Conservation (phyloP, 92 coral and sea anemone species). For the Umimayanthus chanpuru region DNA sequence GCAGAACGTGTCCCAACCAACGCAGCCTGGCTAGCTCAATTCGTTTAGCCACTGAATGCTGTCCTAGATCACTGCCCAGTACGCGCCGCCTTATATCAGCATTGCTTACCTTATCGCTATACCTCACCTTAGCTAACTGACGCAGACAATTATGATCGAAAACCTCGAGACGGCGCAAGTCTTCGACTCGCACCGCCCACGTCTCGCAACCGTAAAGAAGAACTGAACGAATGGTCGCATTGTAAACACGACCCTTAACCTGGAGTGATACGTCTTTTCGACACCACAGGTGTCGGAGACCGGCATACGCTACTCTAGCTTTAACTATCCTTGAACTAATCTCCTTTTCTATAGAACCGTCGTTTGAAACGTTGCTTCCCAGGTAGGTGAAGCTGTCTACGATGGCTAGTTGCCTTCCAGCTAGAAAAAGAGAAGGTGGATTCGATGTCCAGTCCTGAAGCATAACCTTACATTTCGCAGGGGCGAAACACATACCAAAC, state of each 20-base stretch:
- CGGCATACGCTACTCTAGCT: not conserved
- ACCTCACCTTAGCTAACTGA: not conserved
- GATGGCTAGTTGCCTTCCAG: not conserved
- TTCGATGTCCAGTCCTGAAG: not conserved
- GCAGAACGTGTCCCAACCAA: too few species aligned
- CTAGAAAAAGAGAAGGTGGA: rapidly evolving
- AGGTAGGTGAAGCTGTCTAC: not conserved
- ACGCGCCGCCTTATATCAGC: not conserved
- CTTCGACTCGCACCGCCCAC: rapidly evolving
- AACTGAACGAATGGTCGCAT: not conserved
- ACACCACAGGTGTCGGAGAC: not conserved
- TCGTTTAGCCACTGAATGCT: not conserved
- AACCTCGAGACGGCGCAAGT: too few species aligned
- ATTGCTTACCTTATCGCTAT: not conserved
- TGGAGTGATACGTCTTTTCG: not conserved
- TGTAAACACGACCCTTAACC: too few species aligned
- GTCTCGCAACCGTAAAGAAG: too few species aligned
- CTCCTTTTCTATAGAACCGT: not conserved
- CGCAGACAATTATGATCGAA: not conserved
- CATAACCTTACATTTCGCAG: too few species aligned
- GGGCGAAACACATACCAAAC: not conserved
- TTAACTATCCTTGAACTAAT: not conserved
- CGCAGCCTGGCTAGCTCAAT: not conserved
- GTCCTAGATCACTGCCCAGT: not conserved
- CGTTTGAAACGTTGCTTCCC: not conserved